phyloP scores from a whole-genome alignment of 2,888 invertebrate genomes.

The Oscheius myriophilus region DNA sequence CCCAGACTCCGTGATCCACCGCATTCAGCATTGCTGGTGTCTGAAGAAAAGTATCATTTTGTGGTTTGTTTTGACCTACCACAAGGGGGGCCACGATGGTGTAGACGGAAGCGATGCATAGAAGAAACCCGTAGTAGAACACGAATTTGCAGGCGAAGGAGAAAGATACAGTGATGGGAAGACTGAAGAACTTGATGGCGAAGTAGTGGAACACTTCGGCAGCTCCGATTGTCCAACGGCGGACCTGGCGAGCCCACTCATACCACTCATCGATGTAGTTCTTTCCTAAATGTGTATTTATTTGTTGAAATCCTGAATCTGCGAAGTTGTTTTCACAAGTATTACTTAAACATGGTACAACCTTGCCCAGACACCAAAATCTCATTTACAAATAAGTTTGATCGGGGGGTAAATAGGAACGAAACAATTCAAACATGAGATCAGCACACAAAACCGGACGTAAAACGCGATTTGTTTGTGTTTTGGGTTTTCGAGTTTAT shows the following conservation, averaged over 20 bases:
- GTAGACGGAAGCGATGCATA: conserved; percentile 64
- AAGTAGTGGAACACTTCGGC: conserved; percentile 68
- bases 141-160: conserved; percentile 61
- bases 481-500: too few species aligned
- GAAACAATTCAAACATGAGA: too few species aligned
- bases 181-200: conserved; percentile 60
- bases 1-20: conserved; percentile 46
- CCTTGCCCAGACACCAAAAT: too few species aligned
- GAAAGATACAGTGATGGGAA: conserved; percentile 55
- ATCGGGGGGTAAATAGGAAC: too few species aligned
- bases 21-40: conserved; percentile 58
- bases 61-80: conserved; percentile 42
- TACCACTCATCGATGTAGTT: conserved; percentile 61
- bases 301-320: too few species aligned
- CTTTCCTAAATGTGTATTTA: conserved; percentile 44
- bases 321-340: too few species aligned
- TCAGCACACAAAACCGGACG: too few species aligned
- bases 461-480: too few species aligned
- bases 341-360: too few species aligned
- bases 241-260: conserved; percentile 65
- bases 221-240: conserved; percentile 67
- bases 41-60: conserved; percentile 44
- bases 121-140: conserved; percentile 64
- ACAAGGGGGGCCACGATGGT: conserved; percentile 59
- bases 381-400: too few species aligned